Evolutionary conservation across 2,888 invertebrate genomes (phyloP).

Genomic region (Linnaemya tessellans): DNA sequence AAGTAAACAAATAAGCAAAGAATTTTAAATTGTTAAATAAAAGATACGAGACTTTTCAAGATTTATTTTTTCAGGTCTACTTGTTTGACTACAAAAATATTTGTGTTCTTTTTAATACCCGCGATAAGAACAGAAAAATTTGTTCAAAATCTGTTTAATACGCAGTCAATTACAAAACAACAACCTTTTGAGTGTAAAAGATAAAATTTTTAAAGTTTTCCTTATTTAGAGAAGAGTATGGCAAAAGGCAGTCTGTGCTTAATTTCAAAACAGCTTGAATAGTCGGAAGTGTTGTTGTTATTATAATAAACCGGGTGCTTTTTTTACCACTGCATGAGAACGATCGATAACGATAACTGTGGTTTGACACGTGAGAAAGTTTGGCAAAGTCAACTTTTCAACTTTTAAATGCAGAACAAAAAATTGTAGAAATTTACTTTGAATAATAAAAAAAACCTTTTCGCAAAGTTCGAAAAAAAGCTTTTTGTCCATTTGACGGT

Average conservation of each 20-base stretch:
- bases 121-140: not conserved
- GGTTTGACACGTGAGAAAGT: too few species aligned
- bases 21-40: not conserved
- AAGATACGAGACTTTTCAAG: not conserved
- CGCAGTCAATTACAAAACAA: not conserved
- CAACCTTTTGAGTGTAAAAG: not conserved
- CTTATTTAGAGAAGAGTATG: not conserved
- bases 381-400: too few species aligned
- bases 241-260: not conserved
- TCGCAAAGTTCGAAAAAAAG: too few species aligned
- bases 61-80: not conserved
- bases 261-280: not conserved
- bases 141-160: not conserved
- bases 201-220: not conserved
- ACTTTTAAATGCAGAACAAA: too few species aligned
- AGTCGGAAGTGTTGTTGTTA: not conserved
- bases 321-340: too few species aligned
- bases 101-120: not conserved
- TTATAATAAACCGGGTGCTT: too few species aligned
- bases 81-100: not conserved
- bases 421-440: too few species aligned
- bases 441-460: too few species aligned
- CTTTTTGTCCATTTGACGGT: too few species aligned
- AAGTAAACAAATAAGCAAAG: not conserved
- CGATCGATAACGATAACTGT: too few species aligned